phyloP scores from a whole-genome alignment of 1,140 invertebrate genomes.

The Danaus plexippus region DNA sequence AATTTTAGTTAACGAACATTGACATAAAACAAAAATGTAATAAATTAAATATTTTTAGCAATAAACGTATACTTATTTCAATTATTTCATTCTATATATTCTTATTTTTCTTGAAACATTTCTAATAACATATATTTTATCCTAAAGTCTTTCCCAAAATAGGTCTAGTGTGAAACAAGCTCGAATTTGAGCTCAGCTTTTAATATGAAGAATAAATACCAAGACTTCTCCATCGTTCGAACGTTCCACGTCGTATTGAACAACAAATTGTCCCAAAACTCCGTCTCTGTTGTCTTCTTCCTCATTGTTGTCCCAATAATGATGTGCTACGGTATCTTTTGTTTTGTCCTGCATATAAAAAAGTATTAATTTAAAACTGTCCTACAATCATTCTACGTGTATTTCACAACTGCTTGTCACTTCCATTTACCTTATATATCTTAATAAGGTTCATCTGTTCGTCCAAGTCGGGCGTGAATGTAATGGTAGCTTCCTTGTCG shows the following conservation, averaged over 20 bases:
- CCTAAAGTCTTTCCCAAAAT: no score
- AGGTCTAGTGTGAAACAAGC: no score
- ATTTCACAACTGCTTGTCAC: background rate
- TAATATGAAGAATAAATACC: slow-evolving; percentile 41
- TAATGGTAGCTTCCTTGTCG: slow-evolving; percentile 44
- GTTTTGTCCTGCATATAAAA: slow-evolving; percentile 33
- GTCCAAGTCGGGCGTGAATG: slow-evolving; percentile 65
- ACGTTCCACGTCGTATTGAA: slow-evolving; percentile 76
- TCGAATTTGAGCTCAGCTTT: no score
- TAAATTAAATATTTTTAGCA: no score
- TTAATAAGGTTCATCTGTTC: slow-evolving; percentile 63
- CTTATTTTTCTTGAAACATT: no score
- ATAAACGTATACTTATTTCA: no score
- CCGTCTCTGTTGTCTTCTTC: slow-evolving; percentile 57
- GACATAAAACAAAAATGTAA: no score
- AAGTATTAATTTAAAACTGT: background rate
- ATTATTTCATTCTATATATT: no score
- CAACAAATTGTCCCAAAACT: slow-evolving; percentile 75
- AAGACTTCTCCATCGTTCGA: slow-evolving; percentile 73
- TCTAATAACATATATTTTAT: no score
- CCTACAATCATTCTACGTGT: background rate
- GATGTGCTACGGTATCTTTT: slow-evolving; percentile 26
- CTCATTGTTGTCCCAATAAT: slow-evolving; percentile 15
- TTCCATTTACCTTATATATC: slow-evolving; percentile 39
- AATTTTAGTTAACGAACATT: no score